Conservation (phyloP, 2,888 invertebrate species). For the Drosophila limbata region DNA sequence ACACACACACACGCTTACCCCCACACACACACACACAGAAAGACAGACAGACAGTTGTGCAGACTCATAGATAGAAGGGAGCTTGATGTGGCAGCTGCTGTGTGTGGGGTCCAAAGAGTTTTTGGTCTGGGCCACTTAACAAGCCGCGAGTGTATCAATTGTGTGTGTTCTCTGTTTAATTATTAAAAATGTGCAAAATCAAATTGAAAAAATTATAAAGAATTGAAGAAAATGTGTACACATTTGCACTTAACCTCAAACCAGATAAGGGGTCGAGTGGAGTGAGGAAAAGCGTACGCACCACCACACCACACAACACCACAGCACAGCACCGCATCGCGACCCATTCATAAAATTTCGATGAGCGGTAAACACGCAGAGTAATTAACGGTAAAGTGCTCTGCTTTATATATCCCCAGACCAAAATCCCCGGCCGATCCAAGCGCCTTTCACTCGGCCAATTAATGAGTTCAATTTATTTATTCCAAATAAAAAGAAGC, state of each 20-base stretch:
- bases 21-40: slow-evolving; percentile 15
- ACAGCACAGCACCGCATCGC: slow-evolving; percentile 10
- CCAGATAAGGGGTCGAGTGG: slow-evolving; percentile 1
- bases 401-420: slow-evolving; percentile 48
- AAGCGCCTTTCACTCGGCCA: slow-evolving; percentile 66
- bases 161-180: slow-evolving; percentile 47
- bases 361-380: slow-evolving; percentile 79
- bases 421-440: slow-evolving; percentile 15
- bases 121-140: slow-evolving; percentile 43
- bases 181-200: slow-evolving; percentile 68
- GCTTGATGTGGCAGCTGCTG: slow-evolving; percentile 5
- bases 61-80: slow-evolving; percentile 36
- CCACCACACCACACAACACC: background rate
- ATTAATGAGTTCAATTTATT: slow-evolving; percentile 79
- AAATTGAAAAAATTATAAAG: slow-evolving; percentile 48
- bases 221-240: slow-evolving; percentile 38
- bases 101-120: slow-evolving; percentile 10
- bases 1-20: slow-evolving; percentile 8
- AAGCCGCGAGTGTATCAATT: slow-evolving; percentile 24
- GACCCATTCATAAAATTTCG: slow-evolving; percentile 74
- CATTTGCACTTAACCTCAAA: slow-evolving; percentile 72
- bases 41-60: slow-evolving; percentile 40
- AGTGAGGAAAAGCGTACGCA: background rate
- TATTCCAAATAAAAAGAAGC: slow-evolving; percentile 50
- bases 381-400: slow-evolving; percentile 77